Evolutionary conservation across 2,797 vertebrate species (phyloP).

Genomic region (Hypotaenidia okinawae): DNA sequence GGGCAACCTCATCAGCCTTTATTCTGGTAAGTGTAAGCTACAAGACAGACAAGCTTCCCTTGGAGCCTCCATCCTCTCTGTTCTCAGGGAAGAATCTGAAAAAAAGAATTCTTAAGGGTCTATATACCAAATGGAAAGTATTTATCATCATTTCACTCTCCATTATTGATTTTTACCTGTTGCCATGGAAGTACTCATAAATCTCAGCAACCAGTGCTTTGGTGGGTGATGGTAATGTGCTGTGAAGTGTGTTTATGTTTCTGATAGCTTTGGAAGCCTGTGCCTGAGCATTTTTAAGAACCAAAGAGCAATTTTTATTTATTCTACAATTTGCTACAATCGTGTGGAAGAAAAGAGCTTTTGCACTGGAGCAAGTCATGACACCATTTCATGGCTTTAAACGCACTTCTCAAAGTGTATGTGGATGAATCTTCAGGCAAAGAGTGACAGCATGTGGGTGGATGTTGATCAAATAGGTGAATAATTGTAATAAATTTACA

Average conservation of each 20-base stretch:
- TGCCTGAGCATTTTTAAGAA: slow-evolving; percentile 8
- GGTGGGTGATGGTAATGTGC: background rate
- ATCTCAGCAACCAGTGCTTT: background rate
- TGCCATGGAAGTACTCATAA: background rate
- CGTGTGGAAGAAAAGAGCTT: background rate
- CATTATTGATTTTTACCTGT: slow-evolving; percentile 5
- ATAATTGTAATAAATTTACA: slow-evolving; percentile 8
- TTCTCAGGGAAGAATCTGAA: background rate
- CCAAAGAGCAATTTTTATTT: slow-evolving; percentile 29
- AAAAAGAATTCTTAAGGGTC: background rate
- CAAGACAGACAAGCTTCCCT: background rate
- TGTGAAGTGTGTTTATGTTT: background rate
- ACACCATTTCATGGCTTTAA: slow-evolving; percentile 5
- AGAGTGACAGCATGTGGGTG: background rate
- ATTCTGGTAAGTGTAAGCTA: background rate
- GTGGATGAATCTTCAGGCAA: background rate
- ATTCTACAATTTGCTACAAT: slow-evolving; percentile 5
- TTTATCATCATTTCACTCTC: background rate
- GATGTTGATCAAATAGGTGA: slow-evolving; percentile 25
- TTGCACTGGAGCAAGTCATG: background rate
- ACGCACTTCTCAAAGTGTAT: background rate
- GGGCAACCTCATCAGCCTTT: background rate
- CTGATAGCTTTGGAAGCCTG: background rate
- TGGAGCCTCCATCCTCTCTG: background rate
- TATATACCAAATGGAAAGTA: background rate